A percentile compares a stretch with the other conserved stretches of the same genome.
phyloP scores from a whole-genome alignment of 2,888 invertebrate genomes.

The Epirrhoe tristata region DNA sequence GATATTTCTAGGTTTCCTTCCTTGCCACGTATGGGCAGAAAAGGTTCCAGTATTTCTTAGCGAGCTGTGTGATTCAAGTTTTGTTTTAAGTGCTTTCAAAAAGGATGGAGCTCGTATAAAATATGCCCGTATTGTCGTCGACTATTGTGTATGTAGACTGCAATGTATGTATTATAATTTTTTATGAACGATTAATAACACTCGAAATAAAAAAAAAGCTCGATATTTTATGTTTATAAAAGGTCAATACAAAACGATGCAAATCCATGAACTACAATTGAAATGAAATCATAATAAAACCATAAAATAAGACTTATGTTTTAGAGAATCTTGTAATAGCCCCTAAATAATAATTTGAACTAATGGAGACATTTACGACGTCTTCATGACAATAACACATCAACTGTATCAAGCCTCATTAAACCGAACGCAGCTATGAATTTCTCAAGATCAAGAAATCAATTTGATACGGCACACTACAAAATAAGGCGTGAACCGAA shows the following conservation, averaged over 20 bases:
- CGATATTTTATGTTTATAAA: background rate
- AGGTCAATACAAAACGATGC: background rate
- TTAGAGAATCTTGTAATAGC: conserved; percentile 65
- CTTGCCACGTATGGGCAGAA: conserved; percentile 45
- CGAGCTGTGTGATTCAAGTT: conserved; percentile 40
- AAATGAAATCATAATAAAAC: conserved; percentile 48
- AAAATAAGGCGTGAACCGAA: conserved; percentile 48
- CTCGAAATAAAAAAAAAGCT: too few relatives aligned
- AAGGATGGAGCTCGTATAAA: conserved; percentile 5
- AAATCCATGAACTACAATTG: conserved; percentile 3
- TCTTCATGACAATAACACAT: conserved; percentile 78
- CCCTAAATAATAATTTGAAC: conserved; percentile 74
- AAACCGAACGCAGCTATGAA: conserved; percentile 74
- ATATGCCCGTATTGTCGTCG: background rate
- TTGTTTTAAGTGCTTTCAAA: conserved; percentile 21
- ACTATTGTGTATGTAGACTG: background rate
- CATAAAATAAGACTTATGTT: conserved; percentile 57
- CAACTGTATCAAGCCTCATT: conserved; percentile 79
- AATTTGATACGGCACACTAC: conserved; percentile 50
- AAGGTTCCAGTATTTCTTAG: conserved; percentile 51
- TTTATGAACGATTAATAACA: background rate
- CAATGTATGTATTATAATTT: background rate
- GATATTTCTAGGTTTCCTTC: conserved; percentile 51
- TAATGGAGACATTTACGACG: conserved; percentile 78
- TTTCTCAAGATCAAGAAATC: conserved; percentile 43